Conservation (phyloP, 2,888 invertebrate species). For the Trichogramma dendrolimi region DNA sequence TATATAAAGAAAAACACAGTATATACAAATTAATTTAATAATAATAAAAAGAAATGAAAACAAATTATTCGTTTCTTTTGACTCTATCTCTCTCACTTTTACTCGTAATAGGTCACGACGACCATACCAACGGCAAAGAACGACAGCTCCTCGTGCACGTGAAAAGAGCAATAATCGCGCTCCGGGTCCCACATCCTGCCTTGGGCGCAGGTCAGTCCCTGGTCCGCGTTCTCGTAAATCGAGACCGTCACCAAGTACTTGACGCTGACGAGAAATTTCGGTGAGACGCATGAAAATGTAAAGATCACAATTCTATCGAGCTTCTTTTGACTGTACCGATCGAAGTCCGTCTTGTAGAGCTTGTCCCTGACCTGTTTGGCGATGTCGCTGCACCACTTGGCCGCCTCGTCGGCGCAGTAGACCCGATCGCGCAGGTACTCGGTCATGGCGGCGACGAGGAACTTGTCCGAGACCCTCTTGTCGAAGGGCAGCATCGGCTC, state of each 20-base stretch:
- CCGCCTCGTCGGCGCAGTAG: conserved; percentile 33
- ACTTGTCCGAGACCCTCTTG: conserved; percentile 34
- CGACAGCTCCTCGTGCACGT: conserved; percentile 33
- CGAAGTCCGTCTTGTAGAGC: conserved; percentile 37
- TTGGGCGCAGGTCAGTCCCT: conserved; percentile 29
- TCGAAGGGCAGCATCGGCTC: conserved; percentile 33
- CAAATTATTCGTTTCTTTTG: conserved; percentile 19
- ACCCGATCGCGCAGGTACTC: conserved; percentile 28
- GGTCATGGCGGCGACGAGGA: conserved; percentile 36
- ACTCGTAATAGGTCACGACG: conserved; percentile 40
- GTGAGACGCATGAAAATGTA: neutral
- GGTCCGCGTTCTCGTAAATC: conserved; percentile 39
- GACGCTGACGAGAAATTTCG: conserved; percentile 32
- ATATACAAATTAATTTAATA: conserved; percentile 50
- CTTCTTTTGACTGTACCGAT: conserved; percentile 31
- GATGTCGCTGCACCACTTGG: conserved; percentile 33
- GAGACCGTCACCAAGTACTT: conserved; percentile 38
- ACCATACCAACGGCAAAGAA: conserved; percentile 37
- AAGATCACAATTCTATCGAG: too few relatives aligned
- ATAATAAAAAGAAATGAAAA: conserved; percentile 48
- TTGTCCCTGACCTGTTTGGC: conserved; percentile 33
- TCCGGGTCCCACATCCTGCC: conserved; percentile 39
- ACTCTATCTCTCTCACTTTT: conserved; percentile 3
- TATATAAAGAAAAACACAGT: conserved; percentile 40
- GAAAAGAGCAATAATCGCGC: conserved; percentile 37